Base-by-base conservation (phyloP, 2,797 vertebrate genomes). In the Sitta carolinensis region DNA sequence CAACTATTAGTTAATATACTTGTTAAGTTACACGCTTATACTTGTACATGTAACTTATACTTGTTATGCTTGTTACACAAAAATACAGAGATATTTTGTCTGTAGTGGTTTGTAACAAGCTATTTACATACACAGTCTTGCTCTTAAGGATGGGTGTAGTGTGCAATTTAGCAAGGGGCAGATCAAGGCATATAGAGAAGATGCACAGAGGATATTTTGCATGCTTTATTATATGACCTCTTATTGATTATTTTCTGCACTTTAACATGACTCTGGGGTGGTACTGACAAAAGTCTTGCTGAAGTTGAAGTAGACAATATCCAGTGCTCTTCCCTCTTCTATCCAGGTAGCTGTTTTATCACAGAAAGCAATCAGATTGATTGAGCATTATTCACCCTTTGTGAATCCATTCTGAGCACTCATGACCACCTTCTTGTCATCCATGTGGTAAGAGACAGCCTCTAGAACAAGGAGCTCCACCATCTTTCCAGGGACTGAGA, bases 241-340 rank as follows among this genome's bases (percentile, higher is more conserved):
- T 2, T 42, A 21, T 7, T 45, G 52, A 42, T 30, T 52, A 38
- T 63, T 43, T 87, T 36, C 20, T 67, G 47, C 11, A 36, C 36
- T 61, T 10, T 22, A 61, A 57, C 5, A 4, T 29, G 22, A 66
- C 29, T 40, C 32, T 0, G 0, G 4, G 13, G 7, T 79, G 69
- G 62, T 51, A 45, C 23, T 55, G 42, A 77, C 63, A 18, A 29
- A 68, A 63, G 29, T 25, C 57, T 38, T 38, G 27, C 5, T n/a
- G n/a, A 51, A 69, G 43, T 57, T 1, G 0, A 69, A 6, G 42
- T 6, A 75, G 27, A 55, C 19, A 62, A 55, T 38, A 76, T 11
- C n/a, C 19, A 57, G 43, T 18, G 43, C 23, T 63, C 32, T 51
- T 55, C 50, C 14, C 16, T 18, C 10, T 38, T 17, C 36, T 36